These are phyloP conservation scores for Prinia subflava DNA, from an alignment of 2,113 vertebrate species.

Conservation along the genomic window DNA sequence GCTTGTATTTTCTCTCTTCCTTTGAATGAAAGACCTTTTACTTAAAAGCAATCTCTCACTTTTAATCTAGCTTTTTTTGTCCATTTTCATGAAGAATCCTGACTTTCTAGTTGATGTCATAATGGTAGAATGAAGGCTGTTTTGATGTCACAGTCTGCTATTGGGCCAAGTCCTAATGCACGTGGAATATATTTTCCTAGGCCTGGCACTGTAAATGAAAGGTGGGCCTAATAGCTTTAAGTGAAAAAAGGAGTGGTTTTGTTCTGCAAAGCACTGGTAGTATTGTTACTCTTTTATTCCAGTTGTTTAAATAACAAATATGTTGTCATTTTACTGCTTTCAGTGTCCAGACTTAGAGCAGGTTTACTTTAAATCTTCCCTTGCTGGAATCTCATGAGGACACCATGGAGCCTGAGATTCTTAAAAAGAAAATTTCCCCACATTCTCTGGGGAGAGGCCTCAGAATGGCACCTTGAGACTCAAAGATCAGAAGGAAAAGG, in stretches of 20 bases:
- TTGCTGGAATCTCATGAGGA: background rate
- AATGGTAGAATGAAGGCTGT: background rate
- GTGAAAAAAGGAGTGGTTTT: background rate
- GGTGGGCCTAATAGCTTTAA: background rate
- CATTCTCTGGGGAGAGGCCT: background rate
- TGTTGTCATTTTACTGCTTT: background rate
- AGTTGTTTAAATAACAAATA: background rate
- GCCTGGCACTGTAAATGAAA: background rate
- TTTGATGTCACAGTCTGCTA: background rate
- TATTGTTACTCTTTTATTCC: background rate
- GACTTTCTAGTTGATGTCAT: background rate
- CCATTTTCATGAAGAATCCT: background rate
- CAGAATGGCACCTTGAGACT: background rate
- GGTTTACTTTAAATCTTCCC: background rate
- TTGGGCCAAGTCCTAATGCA: background rate
- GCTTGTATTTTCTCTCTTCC: background rate
- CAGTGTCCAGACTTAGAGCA: background rate
- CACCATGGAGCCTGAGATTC: background rate
- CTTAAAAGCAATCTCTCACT: background rate
- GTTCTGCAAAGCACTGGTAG: background rate
- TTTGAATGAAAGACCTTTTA: background rate
- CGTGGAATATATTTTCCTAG: background rate
- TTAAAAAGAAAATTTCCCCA: background rate
- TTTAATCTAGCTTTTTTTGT: background rate
- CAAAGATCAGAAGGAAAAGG: background rate